phyloP scores from a whole-genome alignment of 2,888 invertebrate genomes.

The Polyploca ridens region DNA sequence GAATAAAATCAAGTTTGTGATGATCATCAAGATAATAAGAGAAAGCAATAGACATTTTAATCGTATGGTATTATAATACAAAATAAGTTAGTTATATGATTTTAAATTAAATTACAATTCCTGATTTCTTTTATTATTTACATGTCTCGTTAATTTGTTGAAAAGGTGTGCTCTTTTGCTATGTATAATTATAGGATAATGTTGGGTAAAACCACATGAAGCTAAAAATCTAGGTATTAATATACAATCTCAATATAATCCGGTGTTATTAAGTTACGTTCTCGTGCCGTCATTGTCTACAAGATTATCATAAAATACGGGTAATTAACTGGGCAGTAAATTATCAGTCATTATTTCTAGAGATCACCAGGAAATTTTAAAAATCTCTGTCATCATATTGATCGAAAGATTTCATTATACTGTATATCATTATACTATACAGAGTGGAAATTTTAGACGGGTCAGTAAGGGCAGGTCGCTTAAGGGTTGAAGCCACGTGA shows the following conservation, averaged over 20 bases:
- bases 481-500: too few species aligned
- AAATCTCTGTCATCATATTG: constrained; percentile 4
- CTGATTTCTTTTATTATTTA: background rate
- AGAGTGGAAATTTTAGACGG: too few species aligned
- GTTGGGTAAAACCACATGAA: background rate
- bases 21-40: too few species aligned
- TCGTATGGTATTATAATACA: too few species aligned
- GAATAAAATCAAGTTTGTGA: too few species aligned
- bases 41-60: too few species aligned
- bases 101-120: too few species aligned
- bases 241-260: background rate
- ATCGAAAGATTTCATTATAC: too few species aligned
- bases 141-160: background rate
- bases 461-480: too few species aligned
- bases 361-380: constrained; percentile 12
- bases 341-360: background rate
- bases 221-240: background rate
- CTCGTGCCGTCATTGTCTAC: constrained; percentile 5
- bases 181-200: background rate
- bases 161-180: background rate
- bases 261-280: background rate
- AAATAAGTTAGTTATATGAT: too few species aligned
- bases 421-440: too few species aligned
- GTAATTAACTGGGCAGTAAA: constrained; percentile 22
- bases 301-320: constrained; percentile 42